Evolutionary conservation across 2,888 invertebrate genomes (phyloP).

Genomic region (Sphaerophoria rueppellii): DNA sequence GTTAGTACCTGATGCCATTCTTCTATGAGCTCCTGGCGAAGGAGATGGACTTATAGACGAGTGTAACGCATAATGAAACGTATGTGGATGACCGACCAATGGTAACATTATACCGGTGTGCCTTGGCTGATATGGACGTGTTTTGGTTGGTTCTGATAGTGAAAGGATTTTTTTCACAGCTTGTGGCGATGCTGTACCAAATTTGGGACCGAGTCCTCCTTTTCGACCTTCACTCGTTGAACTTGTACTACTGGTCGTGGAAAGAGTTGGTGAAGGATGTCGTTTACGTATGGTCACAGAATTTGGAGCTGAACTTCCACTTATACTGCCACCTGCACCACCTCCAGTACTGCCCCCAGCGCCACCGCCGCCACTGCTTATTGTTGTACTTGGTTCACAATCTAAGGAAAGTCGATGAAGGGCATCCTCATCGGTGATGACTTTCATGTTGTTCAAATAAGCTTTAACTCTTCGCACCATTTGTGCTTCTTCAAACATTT

Average conservation of each 20-base stretch:
- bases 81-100: constrained; percentile 82
- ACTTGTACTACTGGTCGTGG: constrained; percentile 95
- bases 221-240: constrained; percentile 90
- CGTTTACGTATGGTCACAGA: constrained; percentile 86
- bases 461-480: constrained; percentile 99
- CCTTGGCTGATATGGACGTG: constrained; percentile 93
- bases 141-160: constrained; percentile 93
- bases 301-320: constrained; percentile 83
- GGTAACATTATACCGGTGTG: constrained; percentile 86
- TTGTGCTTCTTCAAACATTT: constrained; percentile 99
- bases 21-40: constrained; percentile 84
- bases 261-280: constrained; percentile 96
- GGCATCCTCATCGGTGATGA: constrained; percentile 93
- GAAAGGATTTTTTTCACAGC: constrained; percentile 97
- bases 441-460: constrained; percentile 94
- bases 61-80: constrained; percentile 75
- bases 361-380: constrained; percentile 76
- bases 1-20: constrained; percentile 84
- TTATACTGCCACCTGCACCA: constrained; percentile 83
- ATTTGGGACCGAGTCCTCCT: constrained; percentile 84
- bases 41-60: constrained; percentile 80
- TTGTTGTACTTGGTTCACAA: constrained; percentile 87
- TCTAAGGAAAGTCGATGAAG: constrained; percentile 94
- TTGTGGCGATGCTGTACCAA: constrained; percentile 95
- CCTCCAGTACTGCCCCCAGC: constrained; percentile 77